A percentile compares a stretch with the other conserved stretches of the same genome.
Evolutionary conservation across 2,113 vertebrate genomes (phyloP).

Genomic region (Leptocoma aspasia): DNA sequence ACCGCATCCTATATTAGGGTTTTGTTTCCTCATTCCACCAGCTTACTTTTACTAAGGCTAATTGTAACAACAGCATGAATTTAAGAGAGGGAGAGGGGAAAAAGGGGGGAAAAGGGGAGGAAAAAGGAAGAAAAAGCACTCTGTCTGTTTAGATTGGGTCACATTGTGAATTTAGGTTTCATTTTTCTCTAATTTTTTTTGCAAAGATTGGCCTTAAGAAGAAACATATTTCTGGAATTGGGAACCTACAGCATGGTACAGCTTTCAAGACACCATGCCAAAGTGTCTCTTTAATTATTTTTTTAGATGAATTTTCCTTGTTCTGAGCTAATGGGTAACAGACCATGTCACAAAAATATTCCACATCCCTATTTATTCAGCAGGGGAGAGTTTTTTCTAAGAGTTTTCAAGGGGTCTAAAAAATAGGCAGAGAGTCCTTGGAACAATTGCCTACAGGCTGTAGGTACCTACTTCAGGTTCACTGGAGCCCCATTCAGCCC

Average conservation of each 20-base stretch:
- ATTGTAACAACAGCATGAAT: conserved; percentile 16
- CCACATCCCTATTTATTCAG: conserved; percentile 6
- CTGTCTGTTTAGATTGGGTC: conserved; percentile 53
- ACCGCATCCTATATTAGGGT: not conserved
- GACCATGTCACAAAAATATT: conserved; percentile 38
- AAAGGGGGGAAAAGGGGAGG: accelerated
- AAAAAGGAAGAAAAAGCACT: not conserved
- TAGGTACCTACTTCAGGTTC: not conserved
- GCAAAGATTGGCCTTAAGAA: conserved; percentile 51
- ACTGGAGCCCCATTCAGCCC: not conserved
- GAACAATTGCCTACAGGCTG: not conserved
- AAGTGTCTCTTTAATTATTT: conserved; percentile 58
- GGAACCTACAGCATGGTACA: conserved; percentile 14
- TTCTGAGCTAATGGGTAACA: conserved; percentile 60
- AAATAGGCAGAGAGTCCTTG: not conserved
- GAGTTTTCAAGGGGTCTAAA: not conserved
- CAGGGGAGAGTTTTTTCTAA: not conserved
- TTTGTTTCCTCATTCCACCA: conserved; percentile 2
- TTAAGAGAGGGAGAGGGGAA: not conserved
- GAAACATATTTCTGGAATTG: conserved; percentile 55
- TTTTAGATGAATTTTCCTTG: conserved; percentile 59
- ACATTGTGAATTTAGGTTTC: conserved; percentile 24
- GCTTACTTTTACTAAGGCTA: not conserved
- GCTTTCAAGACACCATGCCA: conserved; percentile 37
- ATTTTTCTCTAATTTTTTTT: conserved; percentile 52